Conservation (phyloP, 92 coral and sea anemone genomes). For the Porites rus region DNA sequence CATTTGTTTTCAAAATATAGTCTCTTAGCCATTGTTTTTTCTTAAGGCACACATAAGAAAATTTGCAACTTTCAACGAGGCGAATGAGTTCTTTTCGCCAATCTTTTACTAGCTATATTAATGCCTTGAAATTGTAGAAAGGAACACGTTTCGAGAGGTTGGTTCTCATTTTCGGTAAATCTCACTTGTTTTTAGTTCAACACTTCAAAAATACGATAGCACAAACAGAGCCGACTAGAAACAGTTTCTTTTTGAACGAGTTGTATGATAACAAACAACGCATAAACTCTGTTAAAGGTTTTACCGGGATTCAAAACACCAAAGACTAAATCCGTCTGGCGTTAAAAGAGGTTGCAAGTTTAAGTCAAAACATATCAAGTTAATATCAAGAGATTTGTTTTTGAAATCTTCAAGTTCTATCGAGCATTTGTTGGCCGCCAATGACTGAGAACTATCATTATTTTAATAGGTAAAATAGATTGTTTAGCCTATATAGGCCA, state of each 20-base stretch:
- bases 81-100: no score
- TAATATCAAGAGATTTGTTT: neutral
- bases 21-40: no score
- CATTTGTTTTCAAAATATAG: no score
- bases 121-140: no score
- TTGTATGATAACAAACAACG: neutral
- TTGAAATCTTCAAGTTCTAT: neutral
- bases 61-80: no score
- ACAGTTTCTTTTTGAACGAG: neutral
- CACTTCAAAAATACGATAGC: neutral
- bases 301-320: neutral
- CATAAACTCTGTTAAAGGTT: neutral
- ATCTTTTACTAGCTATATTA: no score
- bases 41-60: no score
- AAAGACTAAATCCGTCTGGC: neutral
- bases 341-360: neutral
- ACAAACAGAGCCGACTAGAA: neutral
- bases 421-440: conserved; percentile 1
- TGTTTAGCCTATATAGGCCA: conserved; percentile 2
- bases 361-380: neutral
- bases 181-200: no score
- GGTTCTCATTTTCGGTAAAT: no score
- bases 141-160: no score
- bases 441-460: neutral
- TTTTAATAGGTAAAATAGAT: neutral